A percentile compares a stretch with the other conserved stretches of the same genome.
These are phyloP conservation scores for Hirtodrosophila duncani DNA, from an alignment of 2,888 invertebrate species.

Conservation along the genomic window DNA sequence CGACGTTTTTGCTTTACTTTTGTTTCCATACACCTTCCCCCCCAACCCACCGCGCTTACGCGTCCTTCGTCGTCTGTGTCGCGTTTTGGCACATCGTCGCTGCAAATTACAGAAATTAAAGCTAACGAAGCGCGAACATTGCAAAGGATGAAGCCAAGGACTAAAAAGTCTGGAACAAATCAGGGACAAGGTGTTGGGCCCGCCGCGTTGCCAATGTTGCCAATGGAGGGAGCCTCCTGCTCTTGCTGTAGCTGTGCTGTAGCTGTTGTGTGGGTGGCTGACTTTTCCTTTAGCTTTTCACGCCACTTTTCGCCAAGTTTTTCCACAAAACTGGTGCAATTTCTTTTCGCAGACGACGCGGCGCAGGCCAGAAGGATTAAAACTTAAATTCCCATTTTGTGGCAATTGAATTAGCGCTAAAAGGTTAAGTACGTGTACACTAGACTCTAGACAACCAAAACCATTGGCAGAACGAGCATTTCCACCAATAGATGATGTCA, in stretches of 20 bases:
- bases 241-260: background rate
- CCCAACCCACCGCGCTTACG: background rate
- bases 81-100: conserved; percentile 52
- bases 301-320: conserved; percentile 26
- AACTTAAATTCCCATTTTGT: conserved; percentile 64
- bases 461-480: background rate
- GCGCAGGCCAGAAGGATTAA: conserved; percentile 32
- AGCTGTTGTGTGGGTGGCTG: conserved; percentile 1
- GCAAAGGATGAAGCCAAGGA: conserved; percentile 46
- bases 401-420: conserved; percentile 66
- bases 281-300: conserved; percentile 35
- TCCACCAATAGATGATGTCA: too few species aligned
- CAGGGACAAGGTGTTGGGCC: conserved; percentile 14
- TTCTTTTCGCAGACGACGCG: conserved; percentile 36
- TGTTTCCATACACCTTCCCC: conserved; percentile 37
- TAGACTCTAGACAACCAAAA: conserved; percentile 1
- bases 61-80: conserved; percentile 2
- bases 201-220: background rate
- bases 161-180: conserved; percentile 1
- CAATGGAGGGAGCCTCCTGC: too few species aligned
- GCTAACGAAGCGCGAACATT: conserved; percentile 75
- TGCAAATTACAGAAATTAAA: conserved; percentile 71
- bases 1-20: conserved; percentile 36
- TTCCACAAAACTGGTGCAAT: conserved; percentile 28
- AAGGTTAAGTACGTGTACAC: conserved; percentile 47